Evolutionary conservation across 2,113 vertebrate genomes (phyloP), one percentile per base, ranked within the genome.

Genomic region (Hippocampus comes): DNA sequence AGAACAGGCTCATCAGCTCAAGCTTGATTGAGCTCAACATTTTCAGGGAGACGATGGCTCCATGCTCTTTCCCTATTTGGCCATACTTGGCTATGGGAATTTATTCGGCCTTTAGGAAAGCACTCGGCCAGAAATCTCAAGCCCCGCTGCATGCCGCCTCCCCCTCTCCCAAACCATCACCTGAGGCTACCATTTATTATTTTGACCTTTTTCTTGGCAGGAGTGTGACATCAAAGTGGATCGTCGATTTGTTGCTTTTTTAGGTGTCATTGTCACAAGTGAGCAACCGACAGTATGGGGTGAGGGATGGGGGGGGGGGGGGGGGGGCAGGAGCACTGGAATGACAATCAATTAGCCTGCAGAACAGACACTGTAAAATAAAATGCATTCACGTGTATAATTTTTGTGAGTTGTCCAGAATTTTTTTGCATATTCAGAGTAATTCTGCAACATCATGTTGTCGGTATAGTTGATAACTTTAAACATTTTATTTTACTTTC

Each of bases 131-230:
- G 87, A 84, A 88, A 90, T 86, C 74, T 68, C 64, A 80, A 72
- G 79, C 75, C 77, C 74, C 65, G 67, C 9, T 55, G 21, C 53
- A 11, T n/a, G 21, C 21, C 77, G 71, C 84, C 57, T 30, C 42
- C 77, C 73, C 84, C 57, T 30, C 42, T 78, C 74, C 84, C 80
- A 86, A 87, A 84, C 84, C 90, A 91, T 92, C 89, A 91, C 90
- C 90, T 91, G 90, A 84, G 86, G 87, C 87, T 92, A 93, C 92
- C 92, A 91, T 93, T 93, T 93, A 92, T 93, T 94, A 92, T 92
- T 93, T 93, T 93, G 91, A 93, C 91, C 92, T 34, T 93, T 92
- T 92, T 81, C 86, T 91, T 91, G 84, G 87, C 84, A 76, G 4
- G 25, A 1, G 9, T 46, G 12, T 14, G 43, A 90, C 90, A 88